Conservation (phyloP, 1,140 invertebrate species). For the Radopholus similis region DNA sequence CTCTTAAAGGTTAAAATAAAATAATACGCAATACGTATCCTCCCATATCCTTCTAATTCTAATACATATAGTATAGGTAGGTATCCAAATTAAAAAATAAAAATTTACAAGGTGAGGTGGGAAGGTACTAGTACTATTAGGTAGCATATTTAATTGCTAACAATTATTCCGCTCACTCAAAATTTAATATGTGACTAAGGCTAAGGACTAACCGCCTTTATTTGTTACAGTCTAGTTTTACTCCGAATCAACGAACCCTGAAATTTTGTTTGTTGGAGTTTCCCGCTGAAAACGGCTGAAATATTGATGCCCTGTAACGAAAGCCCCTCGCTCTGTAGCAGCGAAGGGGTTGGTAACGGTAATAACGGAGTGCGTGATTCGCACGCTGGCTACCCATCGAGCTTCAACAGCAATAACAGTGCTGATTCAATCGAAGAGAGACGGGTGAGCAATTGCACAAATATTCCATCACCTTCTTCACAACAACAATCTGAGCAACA, state of each 20-base stretch:
- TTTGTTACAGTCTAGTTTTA: neutral
- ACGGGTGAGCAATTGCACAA: neutral
- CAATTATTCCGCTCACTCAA: neutral
- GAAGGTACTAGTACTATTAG: neutral
- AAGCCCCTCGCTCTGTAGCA: neutral
- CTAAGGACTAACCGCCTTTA: neutral
- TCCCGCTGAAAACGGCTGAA: too few species aligned
- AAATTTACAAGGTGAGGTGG: too few species aligned
- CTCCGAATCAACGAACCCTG: neutral
- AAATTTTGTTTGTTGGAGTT: too few species aligned
- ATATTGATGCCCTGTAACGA: constrained; percentile 17
- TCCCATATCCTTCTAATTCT: too few species aligned
- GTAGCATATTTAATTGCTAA: neutral
- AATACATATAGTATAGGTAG: too few species aligned
- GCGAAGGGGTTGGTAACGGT: neutral
- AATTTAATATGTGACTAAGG: neutral
- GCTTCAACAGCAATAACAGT: neutral
- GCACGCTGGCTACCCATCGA: neutral
- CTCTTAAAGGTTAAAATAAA: too few species aligned
- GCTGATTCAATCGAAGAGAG: neutral
- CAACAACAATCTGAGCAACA: neutral
- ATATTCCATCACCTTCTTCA: neutral
- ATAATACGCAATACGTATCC: too few species aligned
- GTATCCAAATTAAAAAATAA: too few species aligned
- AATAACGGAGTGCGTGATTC: neutral